Conservation (phyloP, 2,888 invertebrate genomes). For the Carpatolechia fugitivella region DNA sequence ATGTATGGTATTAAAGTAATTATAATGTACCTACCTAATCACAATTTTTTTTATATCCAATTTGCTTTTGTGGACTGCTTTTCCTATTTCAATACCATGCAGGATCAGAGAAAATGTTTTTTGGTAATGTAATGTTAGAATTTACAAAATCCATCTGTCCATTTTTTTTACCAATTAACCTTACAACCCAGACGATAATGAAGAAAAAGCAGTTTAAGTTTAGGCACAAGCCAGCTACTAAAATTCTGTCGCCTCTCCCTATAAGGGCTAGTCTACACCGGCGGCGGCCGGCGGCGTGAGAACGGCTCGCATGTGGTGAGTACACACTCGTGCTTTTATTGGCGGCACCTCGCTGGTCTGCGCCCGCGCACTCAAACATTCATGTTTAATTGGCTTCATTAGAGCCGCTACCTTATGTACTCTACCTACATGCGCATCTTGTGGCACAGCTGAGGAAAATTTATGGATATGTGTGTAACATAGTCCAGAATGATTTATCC, state of each 20-base stretch:
- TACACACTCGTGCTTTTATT: constrained; percentile 65
- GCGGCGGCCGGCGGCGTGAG: constrained; percentile 45
- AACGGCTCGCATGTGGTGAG: constrained; percentile 57
- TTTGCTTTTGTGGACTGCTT: no score
- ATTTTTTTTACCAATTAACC: no score
- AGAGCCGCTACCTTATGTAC: constrained; percentile 8
- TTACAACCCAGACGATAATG: no score
- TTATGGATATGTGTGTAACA: background rate
- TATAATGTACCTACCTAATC: no score
- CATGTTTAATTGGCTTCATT: constrained; percentile 8
- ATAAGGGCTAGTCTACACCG: background rate
- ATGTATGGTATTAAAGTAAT: no score
- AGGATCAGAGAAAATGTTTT: no score
- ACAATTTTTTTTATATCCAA: no score
- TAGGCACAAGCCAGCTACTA: background rate
- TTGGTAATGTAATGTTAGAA: no score
- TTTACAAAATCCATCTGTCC: no score
- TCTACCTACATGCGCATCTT: background rate
- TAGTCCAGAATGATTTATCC: no score
- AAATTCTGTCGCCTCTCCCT: background rate
- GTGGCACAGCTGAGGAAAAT: background rate
- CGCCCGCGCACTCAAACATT: background rate
- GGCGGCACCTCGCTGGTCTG: constrained; percentile 31
- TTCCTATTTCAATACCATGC: no score
- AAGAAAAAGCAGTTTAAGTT: background rate